Evolutionary conservation across 2,888 invertebrate genomes (phyloP).

Genomic region (Phlogophora meticulosa): DNA sequence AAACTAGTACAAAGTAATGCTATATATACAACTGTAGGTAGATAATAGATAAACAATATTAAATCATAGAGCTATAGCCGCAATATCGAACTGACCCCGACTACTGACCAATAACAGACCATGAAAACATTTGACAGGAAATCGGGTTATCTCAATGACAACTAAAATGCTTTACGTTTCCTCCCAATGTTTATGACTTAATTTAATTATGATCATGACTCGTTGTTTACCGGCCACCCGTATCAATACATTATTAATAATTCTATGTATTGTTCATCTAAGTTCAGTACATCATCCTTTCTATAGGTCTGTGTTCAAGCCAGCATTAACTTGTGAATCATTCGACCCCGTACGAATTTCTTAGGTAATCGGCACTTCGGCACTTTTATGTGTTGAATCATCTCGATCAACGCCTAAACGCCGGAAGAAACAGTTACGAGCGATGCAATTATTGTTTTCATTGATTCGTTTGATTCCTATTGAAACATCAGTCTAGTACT

Average conservation of each 20-base stretch:
- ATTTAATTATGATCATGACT: slow-evolving; percentile 65
- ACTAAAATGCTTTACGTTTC: slow-evolving; percentile 76
- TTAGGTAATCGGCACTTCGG: slow-evolving; percentile 47
- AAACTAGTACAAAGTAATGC: background rate
- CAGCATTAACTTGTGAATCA: slow-evolving; percentile 53
- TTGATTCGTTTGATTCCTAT: slow-evolving; percentile 38
- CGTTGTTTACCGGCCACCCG: slow-evolving; percentile 55
- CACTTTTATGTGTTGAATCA: slow-evolving; percentile 60
- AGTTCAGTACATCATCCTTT: slow-evolving; percentile 60
- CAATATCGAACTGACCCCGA: slow-evolving; percentile 18
- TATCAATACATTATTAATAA: slow-evolving; percentile 39
- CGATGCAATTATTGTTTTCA: slow-evolving; percentile 49
- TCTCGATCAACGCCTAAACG: slow-evolving; percentile 43
- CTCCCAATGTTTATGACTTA: slow-evolving; percentile 73
- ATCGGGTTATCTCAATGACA: slow-evolving; percentile 84
- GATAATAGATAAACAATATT: background rate
- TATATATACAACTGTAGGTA: background rate
- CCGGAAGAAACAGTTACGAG: slow-evolving; percentile 45
- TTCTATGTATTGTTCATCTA: slow-evolving; percentile 30
- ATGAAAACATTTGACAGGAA: slow-evolving; percentile 80
- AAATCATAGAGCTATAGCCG: slow-evolving; percentile 9
- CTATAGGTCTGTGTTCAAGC: slow-evolving; percentile 32
- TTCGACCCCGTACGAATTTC: slow-evolving; percentile 48
- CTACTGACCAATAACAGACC: slow-evolving; percentile 53
- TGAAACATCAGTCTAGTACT: slow-evolving; percentile 34